These are phyloP conservation scores for Tetrao urogallus DNA, from an alignment of 2,113 vertebrate genomes.

Conservation along the genomic window DNA sequence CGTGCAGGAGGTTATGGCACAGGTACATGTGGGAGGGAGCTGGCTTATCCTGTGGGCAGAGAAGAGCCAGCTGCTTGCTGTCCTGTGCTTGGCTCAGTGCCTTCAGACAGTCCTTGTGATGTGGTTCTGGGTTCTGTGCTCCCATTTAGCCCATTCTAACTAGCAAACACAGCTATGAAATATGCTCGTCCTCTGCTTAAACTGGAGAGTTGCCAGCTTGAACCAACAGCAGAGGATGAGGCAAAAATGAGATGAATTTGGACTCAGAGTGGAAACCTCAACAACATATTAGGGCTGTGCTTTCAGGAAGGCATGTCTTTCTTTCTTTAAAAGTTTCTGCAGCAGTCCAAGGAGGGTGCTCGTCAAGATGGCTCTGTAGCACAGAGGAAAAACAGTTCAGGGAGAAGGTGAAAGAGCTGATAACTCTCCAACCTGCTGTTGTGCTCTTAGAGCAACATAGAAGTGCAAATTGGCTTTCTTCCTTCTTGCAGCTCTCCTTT, in stretches of 20 bases:
- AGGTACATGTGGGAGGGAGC: not conserved
- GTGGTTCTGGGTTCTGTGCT: not conserved
- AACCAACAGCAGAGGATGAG: not conserved
- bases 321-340: not conserved
- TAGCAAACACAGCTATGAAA: not conserved
- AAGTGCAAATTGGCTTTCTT: not conserved
- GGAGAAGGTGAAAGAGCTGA: not conserved
- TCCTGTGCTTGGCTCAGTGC: fast-evolving
- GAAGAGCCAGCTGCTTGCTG: not conserved
- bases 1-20: not conserved
- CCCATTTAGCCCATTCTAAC: not conserved
- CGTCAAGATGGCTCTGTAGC: not conserved
- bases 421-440: not conserved
- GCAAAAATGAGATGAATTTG: not conserved
- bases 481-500: not conserved
- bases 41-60: not conserved
- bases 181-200: not conserved
- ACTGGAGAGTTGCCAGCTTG: not conserved
- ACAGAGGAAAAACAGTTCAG: not conserved
- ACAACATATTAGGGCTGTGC: not conserved
- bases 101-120: not conserved
- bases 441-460: not conserved
- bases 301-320: not conserved
- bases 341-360: not conserved
- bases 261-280: not conserved